Conservation (phyloP, 37 sponge, comb jelly and placozoan species). For the Halichondria panicea region DNA sequence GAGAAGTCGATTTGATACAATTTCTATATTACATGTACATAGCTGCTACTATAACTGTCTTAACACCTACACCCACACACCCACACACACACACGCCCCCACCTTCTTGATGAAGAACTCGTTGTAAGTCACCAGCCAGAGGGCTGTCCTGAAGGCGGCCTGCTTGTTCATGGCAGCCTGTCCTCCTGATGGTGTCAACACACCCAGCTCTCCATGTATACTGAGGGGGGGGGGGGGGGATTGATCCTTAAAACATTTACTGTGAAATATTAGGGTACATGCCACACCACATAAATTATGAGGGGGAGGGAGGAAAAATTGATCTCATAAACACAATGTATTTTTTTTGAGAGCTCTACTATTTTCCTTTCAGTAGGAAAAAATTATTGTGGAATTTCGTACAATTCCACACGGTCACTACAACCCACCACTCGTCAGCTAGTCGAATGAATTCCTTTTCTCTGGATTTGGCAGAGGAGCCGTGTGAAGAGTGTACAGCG, state of each 20-base stretch:
- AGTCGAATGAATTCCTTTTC: conserved; percentile 35
- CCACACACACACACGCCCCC: neutral
- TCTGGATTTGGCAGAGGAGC: conserved; percentile 1
- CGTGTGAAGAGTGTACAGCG: conserved; percentile 22
- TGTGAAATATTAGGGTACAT: no score
- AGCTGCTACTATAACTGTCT: neutral
- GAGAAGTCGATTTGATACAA: neutral
- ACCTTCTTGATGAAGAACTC: conserved; percentile 64
- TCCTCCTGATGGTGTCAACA: conserved; percentile 9
- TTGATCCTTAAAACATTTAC: no score
- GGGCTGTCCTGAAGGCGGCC: conserved; percentile 36
- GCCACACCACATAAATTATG: no score
- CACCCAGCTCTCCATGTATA: no score
- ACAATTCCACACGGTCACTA: neutral
- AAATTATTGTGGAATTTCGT: no score
- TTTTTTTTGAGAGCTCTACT: no score
- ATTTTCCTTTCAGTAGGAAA: no score
- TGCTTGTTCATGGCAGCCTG: conserved; percentile 13
- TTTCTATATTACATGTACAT: neutral
- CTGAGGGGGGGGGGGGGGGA: no score
- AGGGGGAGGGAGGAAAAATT: no score
- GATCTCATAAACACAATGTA: no score
- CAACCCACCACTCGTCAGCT: conserved; percentile 43
- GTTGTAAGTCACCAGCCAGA: conserved; percentile 65
- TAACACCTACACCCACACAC: neutral